phyloP scores from a whole-genome alignment of 2,113 vertebrate species.

The Leiothrix lutea region DNA sequence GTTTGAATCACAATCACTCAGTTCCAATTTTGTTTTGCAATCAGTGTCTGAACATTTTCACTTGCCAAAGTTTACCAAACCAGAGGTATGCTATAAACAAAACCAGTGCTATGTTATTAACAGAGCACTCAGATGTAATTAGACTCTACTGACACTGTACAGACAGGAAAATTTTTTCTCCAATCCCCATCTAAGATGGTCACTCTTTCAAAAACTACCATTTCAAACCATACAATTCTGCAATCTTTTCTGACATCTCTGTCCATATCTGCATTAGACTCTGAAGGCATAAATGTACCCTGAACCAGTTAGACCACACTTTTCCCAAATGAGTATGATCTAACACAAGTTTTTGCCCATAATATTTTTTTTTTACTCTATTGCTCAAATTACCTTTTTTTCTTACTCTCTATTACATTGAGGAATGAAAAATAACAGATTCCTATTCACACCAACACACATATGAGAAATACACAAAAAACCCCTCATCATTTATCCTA shows the following conservation, averaged over 20 bases:
- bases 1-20: neutral
- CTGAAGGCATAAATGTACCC: rapidly evolving
- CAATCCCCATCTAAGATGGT: neutral
- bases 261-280: neutral
- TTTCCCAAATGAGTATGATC: neutral
- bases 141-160: neutral
- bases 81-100: neutral
- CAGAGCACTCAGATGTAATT: neutral
- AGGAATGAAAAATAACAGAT: neutral
- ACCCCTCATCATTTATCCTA: neutral
- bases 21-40: neutral
- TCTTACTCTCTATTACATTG: neutral
- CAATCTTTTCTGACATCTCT: neutral
- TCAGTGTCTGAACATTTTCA: neutral
- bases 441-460: neutral
- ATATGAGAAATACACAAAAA: neutral
- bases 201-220: neutral
- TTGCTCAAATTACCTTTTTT: neutral
- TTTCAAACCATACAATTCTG: neutral
- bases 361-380: neutral
- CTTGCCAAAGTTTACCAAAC: neutral
- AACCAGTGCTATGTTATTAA: neutral
- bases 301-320: neutral
- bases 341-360: neutral
- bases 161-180: neutral